Base-by-base conservation (phyloP, 2,113 vertebrate genomes). In the Aphelocoma coerulescens region DNA sequence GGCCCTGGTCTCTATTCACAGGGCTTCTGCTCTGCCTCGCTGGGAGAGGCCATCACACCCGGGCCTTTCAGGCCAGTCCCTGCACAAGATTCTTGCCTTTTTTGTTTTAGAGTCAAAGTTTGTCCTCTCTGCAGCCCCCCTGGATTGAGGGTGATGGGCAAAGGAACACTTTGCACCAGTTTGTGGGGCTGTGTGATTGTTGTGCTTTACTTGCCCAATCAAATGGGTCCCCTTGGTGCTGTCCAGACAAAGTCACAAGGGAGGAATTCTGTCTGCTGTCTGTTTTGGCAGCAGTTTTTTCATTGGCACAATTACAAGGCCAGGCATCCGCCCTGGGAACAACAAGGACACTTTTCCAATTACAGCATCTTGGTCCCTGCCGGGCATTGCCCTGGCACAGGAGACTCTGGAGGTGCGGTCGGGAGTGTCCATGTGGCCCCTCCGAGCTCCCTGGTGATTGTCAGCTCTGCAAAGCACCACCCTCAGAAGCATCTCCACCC, bases 301-400 rank as follows among this genome's bases (percentile, higher is more conserved):
- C 58, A 39, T 7, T 32, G 28, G 58, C 35, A 41, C 74, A 39
- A 20, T 39, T 12, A 39, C 74, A 62, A 39, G 74, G 28, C 74
- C 3, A 1, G 35, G 44, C 28, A 33, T 7, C 44, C 27, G 15
- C 27, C 28, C 44, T 9, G 46, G 41, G 41, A 57, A 46, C 0
- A 2, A 46, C 6, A 67, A 16, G 21, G n/a, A 26, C 63, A 10
- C n/a, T 4, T 68, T 26, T 39, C 27, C 21, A 43, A 48, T 16
- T 8, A 20, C 27, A 37, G 6, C 5, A 10, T 10, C 33, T 24
- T 12, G 16, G 10, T 39, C 27, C 33, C 41, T 16, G 21, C 10
- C 32, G 33, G 16, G 27, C 62, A 32, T 26, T 1, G 3, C 8
- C 6, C 0, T 1, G 49, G 11, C 4, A 12, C 0, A 6, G 33